These are phyloP conservation scores for Equus przewalskii DNA, from an alignment of 2,113 vertebrate species.

Conservation along the genomic window DNA sequence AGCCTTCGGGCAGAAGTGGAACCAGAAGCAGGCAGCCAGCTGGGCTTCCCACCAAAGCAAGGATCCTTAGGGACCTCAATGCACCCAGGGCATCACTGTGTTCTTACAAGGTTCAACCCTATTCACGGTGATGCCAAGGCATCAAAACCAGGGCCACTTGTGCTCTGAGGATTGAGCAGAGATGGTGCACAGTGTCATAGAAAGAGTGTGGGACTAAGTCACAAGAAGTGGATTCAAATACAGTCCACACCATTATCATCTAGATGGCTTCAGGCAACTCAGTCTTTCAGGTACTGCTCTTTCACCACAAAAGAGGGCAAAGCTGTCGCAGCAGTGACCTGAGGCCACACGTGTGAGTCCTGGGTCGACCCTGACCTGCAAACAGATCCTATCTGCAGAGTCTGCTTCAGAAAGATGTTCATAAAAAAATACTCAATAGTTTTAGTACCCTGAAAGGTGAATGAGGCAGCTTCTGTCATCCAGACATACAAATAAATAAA, in stretches of 20 bases:
- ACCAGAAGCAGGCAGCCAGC: not conserved
- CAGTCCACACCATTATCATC: not conserved
- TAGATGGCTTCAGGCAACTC: not conserved
- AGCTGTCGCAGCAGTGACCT: not conserved
- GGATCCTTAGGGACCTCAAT: not conserved
- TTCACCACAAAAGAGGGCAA: not conserved
- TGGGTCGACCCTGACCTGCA: not conserved
- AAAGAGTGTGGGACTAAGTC: not conserved
- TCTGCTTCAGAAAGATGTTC: not conserved
- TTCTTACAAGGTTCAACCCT: not conserved
- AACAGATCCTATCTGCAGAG: not conserved
- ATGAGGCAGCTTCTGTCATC: not conserved
- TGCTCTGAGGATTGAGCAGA: not conserved
- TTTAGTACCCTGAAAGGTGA: not conserved
- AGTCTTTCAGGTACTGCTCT: not conserved
- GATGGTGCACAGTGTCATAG: rapidly evolving
- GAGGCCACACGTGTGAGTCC: not conserved
- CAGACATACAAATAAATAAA: conserved; percentile 26
- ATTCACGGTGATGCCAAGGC: not conserved
- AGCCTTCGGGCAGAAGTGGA: not conserved
- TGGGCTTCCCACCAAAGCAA: not conserved
- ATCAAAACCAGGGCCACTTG: not conserved
- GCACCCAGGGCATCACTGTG: not conserved
- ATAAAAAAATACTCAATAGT: not conserved
- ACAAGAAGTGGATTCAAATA: not conserved